phyloP scores from a whole-genome alignment of 2,888 invertebrate genomes.

The Rhaphigaster nebulosa region DNA sequence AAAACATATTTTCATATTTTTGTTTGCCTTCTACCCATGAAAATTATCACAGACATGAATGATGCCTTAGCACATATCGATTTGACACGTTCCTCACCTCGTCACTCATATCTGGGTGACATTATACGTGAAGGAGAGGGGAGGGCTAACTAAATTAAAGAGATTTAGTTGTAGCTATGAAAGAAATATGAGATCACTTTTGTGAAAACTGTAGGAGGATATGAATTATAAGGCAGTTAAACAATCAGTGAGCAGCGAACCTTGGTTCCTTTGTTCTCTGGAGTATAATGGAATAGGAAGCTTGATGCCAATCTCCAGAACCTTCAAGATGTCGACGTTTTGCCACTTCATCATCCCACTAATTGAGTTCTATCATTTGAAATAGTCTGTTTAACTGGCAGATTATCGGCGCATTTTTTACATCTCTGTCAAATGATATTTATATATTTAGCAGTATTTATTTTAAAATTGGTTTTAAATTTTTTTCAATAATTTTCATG shows the following conservation, averaged over 20 bases:
- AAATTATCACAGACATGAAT: too few species aligned
- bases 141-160: too few species aligned
- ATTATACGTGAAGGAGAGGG: too few species aligned
- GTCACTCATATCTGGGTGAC: too few species aligned
- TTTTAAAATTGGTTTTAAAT: too few species aligned
- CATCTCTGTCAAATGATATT: too few species aligned
- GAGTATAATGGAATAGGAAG: conserved; percentile 26
- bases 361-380: neutral
- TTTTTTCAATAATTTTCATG: too few species aligned
- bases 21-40: too few species aligned
- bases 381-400: neutral
- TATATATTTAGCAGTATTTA: too few species aligned
- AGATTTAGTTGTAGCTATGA: neutral
- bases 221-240: conserved; percentile 20
- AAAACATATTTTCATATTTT: too few species aligned
- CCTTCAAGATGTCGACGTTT: conserved; percentile 3
- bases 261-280: neutral
- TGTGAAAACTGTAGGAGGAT: neutral
- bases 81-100: too few species aligned
- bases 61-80: too few species aligned
- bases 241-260: conserved; percentile 30
- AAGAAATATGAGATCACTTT: conserved; percentile 4
- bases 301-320: neutral
- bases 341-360: neutral
- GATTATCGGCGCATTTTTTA: neutral